A percentile compares a stretch with the other conserved stretches of the same genome.
Conservation (phyloP, 1,140 invertebrate species). For the Sesamia nonagrioides region DNA sequence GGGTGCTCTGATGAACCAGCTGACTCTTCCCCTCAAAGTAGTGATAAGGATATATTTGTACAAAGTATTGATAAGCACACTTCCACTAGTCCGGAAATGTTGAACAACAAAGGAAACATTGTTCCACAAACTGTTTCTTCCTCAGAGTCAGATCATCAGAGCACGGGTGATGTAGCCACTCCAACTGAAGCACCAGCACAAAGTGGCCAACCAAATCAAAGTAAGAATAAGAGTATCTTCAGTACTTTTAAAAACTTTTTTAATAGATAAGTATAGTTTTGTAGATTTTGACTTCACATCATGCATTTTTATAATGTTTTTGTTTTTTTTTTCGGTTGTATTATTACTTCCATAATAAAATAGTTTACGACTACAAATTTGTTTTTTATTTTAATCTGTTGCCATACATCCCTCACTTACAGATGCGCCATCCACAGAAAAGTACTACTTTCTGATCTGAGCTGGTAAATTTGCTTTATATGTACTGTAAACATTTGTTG, state of each 20-base stretch:
- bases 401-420: not conserved
- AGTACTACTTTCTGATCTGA: too few species aligned
- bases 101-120: slow-evolving; percentile 9
- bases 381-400: slow-evolving; percentile 39
- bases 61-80: slow-evolving; percentile 58
- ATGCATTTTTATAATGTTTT: slow-evolving; percentile 50
- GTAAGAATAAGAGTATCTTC: slow-evolving; percentile 79
- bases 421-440: not conserved
- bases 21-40: slow-evolving; percentile 59
- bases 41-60: slow-evolving; percentile 59
- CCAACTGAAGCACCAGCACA: slow-evolving; percentile 32
- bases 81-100: slow-evolving; percentile 53
- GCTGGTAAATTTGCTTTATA: too few species aligned
- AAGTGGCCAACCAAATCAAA: slow-evolving; percentile 63
- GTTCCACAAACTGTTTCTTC: slow-evolving; percentile 39
- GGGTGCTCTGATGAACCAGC: slow-evolving; percentile 83
- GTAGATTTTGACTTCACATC: slow-evolving; percentile 30
- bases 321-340: slow-evolving; percentile 42
- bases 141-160: slow-evolving; percentile 71
- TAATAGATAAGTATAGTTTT: slow-evolving; percentile 59
- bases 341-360: slow-evolving; percentile 38
- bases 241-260: slow-evolving; percentile 83
- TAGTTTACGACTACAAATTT: slow-evolving; percentile 39
- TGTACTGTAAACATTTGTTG: too few species aligned
- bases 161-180: slow-evolving; percentile 76